These are phyloP conservation scores for Kuschelorhynchus macadamiae DNA, from an alignment of 2,888 invertebrate genomes.

Conservation along the genomic window DNA sequence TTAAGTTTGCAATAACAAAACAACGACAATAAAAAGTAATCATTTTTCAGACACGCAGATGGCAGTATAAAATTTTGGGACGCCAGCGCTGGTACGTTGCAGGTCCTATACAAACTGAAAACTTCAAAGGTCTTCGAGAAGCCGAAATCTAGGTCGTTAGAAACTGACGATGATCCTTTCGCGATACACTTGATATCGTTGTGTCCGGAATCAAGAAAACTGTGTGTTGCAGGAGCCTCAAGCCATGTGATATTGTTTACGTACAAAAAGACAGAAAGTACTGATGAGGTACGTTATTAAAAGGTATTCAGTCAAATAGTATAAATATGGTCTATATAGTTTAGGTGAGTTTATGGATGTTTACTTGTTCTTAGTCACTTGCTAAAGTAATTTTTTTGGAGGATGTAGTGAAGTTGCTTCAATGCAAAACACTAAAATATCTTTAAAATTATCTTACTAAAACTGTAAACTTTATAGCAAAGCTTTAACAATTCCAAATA, in stretches of 20 bases:
- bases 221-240: constrained; percentile 92
- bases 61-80: constrained; percentile 99
- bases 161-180: constrained; percentile 88
- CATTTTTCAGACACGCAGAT: constrained; percentile 89
- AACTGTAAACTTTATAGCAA: too few species aligned
- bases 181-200: constrained; percentile 91
- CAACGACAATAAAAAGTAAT: too few species aligned
- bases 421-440: too few species aligned
- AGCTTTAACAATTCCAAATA: too few species aligned
- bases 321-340: too few species aligned
- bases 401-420: too few species aligned
- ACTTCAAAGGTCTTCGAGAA: constrained; percentile 93
- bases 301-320: too few species aligned
- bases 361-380: too few species aligned
- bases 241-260: constrained; percentile 96
- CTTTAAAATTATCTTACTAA: too few species aligned
- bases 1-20: too few species aligned
- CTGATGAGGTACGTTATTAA: constrained; percentile 73
- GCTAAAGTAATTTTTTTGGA: too few species aligned
- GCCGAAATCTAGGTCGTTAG: constrained; percentile 76
- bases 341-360: too few species aligned
- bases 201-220: constrained; percentile 92
- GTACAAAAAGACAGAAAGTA: constrained; percentile 92
- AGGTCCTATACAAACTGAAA: constrained; percentile 97
- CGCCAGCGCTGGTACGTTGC: constrained; percentile 94